Conservation (phyloP, 2,888 invertebrate genomes). For the Anthrax anthrax region DNA sequence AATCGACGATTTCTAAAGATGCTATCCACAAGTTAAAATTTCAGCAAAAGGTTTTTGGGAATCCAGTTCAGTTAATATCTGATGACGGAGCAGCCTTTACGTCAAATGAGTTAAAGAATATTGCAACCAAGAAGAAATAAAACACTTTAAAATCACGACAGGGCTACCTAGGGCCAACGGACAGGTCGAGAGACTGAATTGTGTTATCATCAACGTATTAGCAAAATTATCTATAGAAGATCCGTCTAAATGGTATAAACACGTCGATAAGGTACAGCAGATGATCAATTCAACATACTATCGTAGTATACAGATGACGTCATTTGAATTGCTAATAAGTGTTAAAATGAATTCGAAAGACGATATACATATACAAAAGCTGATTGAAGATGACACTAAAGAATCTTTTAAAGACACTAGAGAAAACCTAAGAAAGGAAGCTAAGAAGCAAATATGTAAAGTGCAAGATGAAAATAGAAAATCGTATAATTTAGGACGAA, state of each 20-base stretch:
- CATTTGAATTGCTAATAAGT: constrained; percentile 4
- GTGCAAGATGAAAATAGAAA: constrained; percentile 7
- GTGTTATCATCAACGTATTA: constrained; percentile 12
- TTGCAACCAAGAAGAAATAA: constrained; percentile 19
- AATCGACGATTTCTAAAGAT: too few relatives aligned
- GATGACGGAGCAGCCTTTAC: constrained; percentile 25
- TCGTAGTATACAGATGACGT: constrained; percentile 1
- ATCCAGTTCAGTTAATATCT: constrained; percentile 20
- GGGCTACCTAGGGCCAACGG: constrained; percentile 24
- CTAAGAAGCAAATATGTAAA: constrained; percentile 12
- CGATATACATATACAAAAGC: constrained; percentile 9
- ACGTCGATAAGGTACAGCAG: neutral
- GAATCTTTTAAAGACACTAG: neutral
- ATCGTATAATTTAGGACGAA: neutral
- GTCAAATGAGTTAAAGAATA: constrained; percentile 19
- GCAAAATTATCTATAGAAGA: neutral
- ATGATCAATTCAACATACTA: constrained; percentile 3
- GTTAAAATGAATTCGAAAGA: constrained; percentile 9
- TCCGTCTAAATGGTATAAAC: too few relatives aligned
- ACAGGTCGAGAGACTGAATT: constrained; percentile 17
- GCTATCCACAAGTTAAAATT: too few relatives aligned
- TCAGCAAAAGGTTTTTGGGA: constrained; percentile 17
- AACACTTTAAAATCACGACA: constrained; percentile 15
- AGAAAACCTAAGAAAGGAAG: constrained; percentile 3
- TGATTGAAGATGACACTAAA: constrained; percentile 1